Conservation (phyloP, 2,888 invertebrate genomes). For the Nephrotoma appendiculata region DNA sequence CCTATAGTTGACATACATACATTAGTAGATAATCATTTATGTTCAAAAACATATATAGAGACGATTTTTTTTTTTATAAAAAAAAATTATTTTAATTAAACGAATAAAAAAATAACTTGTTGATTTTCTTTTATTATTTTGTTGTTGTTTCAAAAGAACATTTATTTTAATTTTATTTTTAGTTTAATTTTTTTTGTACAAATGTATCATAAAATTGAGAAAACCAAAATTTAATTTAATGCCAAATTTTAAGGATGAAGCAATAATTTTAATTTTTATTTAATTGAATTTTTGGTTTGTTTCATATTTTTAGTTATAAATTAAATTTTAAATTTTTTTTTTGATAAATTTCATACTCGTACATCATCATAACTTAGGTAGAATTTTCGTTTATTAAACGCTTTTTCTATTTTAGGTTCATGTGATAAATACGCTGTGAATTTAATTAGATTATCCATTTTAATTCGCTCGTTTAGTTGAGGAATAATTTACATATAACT, state of each 20-base stretch:
- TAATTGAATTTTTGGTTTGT: neutral
- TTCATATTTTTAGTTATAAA: neutral
- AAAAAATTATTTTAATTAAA: neutral
- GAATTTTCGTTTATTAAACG: too few species aligned
- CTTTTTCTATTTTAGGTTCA: too few species aligned
- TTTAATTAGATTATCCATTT: too few species aligned
- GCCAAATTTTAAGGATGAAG: neutral
- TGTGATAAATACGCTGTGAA: too few species aligned
- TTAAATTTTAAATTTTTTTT: neutral
- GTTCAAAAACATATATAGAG: neutral
- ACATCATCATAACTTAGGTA: too few species aligned
- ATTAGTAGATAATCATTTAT: neutral
- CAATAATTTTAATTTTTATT: neutral
- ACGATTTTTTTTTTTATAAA: neutral
- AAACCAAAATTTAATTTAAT: neutral
- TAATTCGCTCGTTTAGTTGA: too few species aligned
- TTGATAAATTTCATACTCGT: neutral
- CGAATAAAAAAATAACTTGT: neutral
- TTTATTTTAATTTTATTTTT: neutral
- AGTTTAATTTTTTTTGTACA: neutral
- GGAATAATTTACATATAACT: too few species aligned
- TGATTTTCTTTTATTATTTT: neutral
- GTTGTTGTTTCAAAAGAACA: neutral
- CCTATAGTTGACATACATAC: neutral
- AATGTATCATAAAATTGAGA: neutral